These are phyloP conservation scores for Calameuta filiformis DNA, from an alignment of 2,888 invertebrate genomes.

Conservation along the genomic window DNA sequence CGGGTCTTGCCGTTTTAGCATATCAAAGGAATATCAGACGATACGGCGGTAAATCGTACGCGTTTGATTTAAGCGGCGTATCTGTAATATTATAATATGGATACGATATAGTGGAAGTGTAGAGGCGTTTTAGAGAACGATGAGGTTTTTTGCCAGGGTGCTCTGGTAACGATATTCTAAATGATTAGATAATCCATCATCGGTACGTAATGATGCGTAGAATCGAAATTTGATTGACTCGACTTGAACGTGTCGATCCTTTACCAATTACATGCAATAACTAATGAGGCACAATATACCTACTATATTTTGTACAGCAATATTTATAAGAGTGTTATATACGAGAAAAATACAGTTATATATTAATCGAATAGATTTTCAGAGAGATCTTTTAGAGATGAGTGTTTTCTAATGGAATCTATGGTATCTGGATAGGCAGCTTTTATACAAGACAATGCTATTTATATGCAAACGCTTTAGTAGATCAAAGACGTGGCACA, in stretches of 20 bases:
- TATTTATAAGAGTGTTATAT: conserved; percentile 27
- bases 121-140: neutral
- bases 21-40: conserved; percentile 40
- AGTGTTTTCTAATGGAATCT: conserved; percentile 6
- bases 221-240: neutral
- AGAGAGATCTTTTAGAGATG: conserved; percentile 40
- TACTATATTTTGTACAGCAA: conserved; percentile 59
- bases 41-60: conserved; percentile 20
- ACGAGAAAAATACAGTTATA: conserved; percentile 2
- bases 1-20: conserved; percentile 26
- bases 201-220: neutral
- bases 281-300: conserved; percentile 49
- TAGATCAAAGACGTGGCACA: conserved; percentile 25
- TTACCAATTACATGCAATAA: conserved; percentile 43
- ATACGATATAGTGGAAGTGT: neutral
- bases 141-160: neutral
- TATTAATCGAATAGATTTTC: conserved; percentile 32
- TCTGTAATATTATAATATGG: neutral
- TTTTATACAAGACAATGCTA: conserved; percentile 20
- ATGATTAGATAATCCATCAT: neutral
- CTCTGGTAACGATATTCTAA: neutral
- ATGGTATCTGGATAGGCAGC: conserved; percentile 7
- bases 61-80: neutral
- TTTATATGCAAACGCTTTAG: conserved; percentile 26
- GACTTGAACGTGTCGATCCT: neutral